These are phyloP conservation scores for Cryptotermes secundus DNA, from an alignment of 1,140 invertebrate species.

Conservation along the genomic window DNA sequence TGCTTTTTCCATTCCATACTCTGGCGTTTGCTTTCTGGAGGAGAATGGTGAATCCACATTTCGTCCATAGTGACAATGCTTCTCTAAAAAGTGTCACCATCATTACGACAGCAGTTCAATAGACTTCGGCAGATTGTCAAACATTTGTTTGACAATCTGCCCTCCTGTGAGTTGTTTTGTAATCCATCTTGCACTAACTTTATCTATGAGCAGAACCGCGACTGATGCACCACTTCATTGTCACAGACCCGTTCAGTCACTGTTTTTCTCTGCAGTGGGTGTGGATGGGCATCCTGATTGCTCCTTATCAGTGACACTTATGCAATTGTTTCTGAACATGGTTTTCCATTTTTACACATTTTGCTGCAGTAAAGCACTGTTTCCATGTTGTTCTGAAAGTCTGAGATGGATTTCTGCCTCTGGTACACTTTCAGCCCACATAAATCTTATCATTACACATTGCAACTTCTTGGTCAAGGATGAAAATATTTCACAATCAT, in stretches of 20 bases:
- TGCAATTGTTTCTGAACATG: slow-evolving; percentile 24
- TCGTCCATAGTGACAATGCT: too few species aligned
- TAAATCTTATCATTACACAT: not conserved
- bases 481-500: not conserved
- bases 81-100: not conserved
- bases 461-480: not conserved
- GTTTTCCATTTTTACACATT: slow-evolving; percentile 19
- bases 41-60: not conserved
- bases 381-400: slow-evolving; percentile 25
- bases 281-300: not conserved
- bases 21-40: too few species aligned
- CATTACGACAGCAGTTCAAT: not conserved
- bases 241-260: not conserved
- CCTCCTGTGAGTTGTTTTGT: not conserved
- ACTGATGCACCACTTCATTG: slow-evolving; percentile 25
- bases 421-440: not conserved
- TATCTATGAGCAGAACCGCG: not conserved
- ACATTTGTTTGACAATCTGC: not conserved
- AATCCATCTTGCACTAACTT: slow-evolving; percentile 12
- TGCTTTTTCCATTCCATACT: too few species aligned
- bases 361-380: slow-evolving; percentile 22
- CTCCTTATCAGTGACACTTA: slow-evolving; percentile 15
- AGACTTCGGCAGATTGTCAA: not conserved
- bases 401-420: not conserved
- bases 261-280: not conserved